Base-by-base conservation (phyloP, 53 echinoderm and acorn worm genomes). In the Glandiceps talaboti region DNA sequence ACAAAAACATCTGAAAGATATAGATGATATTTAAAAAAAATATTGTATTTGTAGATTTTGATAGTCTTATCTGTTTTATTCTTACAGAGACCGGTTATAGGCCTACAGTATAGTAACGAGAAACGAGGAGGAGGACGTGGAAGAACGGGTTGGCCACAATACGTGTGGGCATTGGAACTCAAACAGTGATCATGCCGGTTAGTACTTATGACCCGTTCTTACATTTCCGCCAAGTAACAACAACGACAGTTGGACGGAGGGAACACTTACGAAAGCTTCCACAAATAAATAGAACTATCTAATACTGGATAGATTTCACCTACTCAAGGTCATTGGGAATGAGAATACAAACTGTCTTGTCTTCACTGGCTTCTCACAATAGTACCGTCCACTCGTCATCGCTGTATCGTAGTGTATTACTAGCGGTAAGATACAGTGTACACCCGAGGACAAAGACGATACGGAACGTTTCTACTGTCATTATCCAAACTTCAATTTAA, bases 81-180 rank as follows among this genome's bases (percentile, higher is more conserved):
- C 27, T 84, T 14, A 28, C 81, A 83, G 88, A 86, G 73, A 27
- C 80, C 80, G n/a, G 64, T 45, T 45, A 6, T 45, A 12, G 64
- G 64, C 20, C 6, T 45, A 20, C 64, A 45, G 20, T 45, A 75
- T 83, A 45, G 31, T 85, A 14, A 80, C 86, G 75, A 86, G 81
- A 33, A 87, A 77, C 79, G 89, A 85, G 85, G 85, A 28, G 77
- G 89, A 85, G 85, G 85, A 28, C 83, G 87, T 26, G 92, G 92
- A 75, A 33, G 99, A 33, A 97, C 97, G 14, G 97, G 97, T 74
- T 97, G 97, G 97, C 97, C 97, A 0, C 91, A 97, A 74, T 93
- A 99, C 73, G 99, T 99, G 0, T 99, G 99, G 99, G 99, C 99
- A 26, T 79, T 93, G 81, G 99, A 99, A 73, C 86, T 99, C 29